Base-by-base conservation (phyloP, 2,888 invertebrate genomes). In the Ariolimax columbianus region DNA sequence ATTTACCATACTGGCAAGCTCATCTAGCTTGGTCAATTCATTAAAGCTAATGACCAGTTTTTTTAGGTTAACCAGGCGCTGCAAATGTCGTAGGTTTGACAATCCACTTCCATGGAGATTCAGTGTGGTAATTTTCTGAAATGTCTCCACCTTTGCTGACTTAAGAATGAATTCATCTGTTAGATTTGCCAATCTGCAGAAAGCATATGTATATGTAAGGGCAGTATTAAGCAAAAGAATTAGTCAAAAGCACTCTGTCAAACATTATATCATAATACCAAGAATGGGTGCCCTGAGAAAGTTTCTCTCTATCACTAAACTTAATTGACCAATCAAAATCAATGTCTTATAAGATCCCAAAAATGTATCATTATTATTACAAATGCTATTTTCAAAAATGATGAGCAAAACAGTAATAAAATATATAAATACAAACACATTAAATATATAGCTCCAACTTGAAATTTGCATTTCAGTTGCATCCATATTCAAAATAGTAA, bases 101-200 rank as follows among this genome's bases (percentile, higher is more conserved):
- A 94, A 88, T 19, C 93, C 92, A 70, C 91, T 91, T 63, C 92
- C 92, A 90, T 93, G 92, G 82, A 94, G 92, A 89, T 94, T 93
- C 33, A 94, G 89, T 40, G 89, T 89, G 33, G 90, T 90, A 68
- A 93, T 91, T 59, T 90, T 89, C 47, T 87, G 84, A 47, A 93
- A 85, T 17, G 89, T 87, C 26, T 90, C 87, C 33, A 88, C 89
- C 51, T 86, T 87, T 9, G 90, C 89, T 33, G 88, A 77, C 84
- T 91, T 92, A 79, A 93, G 83, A n/a, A 93, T 83, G 33, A 90
- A 75, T 43, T 93, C 92, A 43, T 93, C 92, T 83, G 90, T 91
- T 73, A 93, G 77, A 17, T 19, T 66, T n/a, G 36, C 30, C 36
- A 38, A 36, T 38, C 78, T 78, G 66, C 66, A 77, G 23, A 77